Base-by-base conservation (phyloP, 2,113 vertebrate genomes). In the Litocranius walleri region DNA sequence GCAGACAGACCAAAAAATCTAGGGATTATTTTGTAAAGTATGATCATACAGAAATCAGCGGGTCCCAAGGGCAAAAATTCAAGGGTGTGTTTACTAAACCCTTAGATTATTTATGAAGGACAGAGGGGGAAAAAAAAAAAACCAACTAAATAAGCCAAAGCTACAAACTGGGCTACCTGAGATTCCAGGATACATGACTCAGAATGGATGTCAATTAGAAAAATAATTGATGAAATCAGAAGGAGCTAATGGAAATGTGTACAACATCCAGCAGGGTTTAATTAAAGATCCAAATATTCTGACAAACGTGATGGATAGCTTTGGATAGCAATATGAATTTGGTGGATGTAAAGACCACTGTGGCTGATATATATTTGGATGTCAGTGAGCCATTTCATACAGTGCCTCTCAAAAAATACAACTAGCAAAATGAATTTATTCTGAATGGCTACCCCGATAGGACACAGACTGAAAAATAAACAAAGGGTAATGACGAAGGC, bases 211-310 rank as follows among this genome's bases (percentile, higher is more conserved):
- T 97, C 98, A 97, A 88, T 98, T 96, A 96, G 95, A 95, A 97
- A 97, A 97, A 93, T 93, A 95, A 97, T 4, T 88, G 95, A 45
- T 57, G 77, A 87, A 96, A 84, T 84, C 92, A 91, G 89, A 96
- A 95, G 95, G 90, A 90, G 88, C 83, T 97, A 94, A 96, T 97
- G 93, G 93, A 96, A 97, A 91, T 93, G 71, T 88, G 96, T 94
- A 97, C 84, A 93, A 27, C 30, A 94, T 90, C 96, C 98, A 97
- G 94, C 90, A 97, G 98, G 71, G 91, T 94, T 98, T 98, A 97
- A 97, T 98, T 97, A 98, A 95, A 96, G 95, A 96, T 77, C 89
- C 94, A 25, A 87, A 64, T 64, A 77, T 59, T 87, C 96, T 93
- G 96, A 92, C 96, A 93, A 94, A 77, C 0, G 5, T 95, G 97